These are phyloP conservation scores for Falcaria lacertinaria DNA, from an alignment of 2,888 invertebrate species.

Conservation along the genomic window DNA sequence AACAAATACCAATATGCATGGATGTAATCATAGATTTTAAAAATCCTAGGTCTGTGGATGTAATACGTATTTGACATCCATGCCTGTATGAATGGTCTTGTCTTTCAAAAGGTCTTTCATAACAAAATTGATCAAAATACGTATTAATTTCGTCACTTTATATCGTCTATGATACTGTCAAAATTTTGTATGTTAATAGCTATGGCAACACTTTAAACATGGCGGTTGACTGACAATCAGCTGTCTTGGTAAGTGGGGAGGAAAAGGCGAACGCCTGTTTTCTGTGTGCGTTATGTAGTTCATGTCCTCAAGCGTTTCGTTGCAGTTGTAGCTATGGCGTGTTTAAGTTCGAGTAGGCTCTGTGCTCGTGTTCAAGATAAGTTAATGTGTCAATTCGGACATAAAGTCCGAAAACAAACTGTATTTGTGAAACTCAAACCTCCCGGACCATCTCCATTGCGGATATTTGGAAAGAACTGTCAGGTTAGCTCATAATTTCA, in stretches of 20 bases:
- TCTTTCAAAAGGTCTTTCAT: too few relatives aligned
- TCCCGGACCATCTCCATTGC: constrained; percentile 79
- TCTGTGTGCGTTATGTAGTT: constrained; percentile 70
- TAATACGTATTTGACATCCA: too few relatives aligned
- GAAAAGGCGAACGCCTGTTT: constrained; percentile 67
- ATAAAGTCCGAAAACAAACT: constrained; percentile 84
- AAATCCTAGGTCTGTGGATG: too few relatives aligned
- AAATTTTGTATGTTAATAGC: too few relatives aligned
- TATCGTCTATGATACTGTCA: too few relatives aligned
- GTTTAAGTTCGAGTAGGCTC: constrained; percentile 89
- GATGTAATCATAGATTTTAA: too few relatives aligned
- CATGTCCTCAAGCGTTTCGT: constrained; percentile 80
- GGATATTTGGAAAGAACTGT: constrained; percentile 76
- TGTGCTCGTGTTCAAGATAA: constrained; percentile 90
- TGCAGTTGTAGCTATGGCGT: constrained; percentile 90
- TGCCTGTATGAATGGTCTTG: too few relatives aligned
- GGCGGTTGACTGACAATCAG: constrained; percentile 69
- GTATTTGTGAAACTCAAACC: constrained; percentile 85
- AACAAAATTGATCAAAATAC: too few relatives aligned
- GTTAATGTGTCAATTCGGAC: constrained; percentile 88
- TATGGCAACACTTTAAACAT: constrained; percentile 40
- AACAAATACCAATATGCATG: too few relatives aligned
- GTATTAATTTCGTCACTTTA: too few relatives aligned
- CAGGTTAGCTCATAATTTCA: constrained; percentile 54
- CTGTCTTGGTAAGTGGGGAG: constrained; percentile 74